Percentiles rank a stretch among this genome's conserved stretches.
phyloP scores from a whole-genome alignment of 2,797 vertebrate species.

The Sphenopsis melanotis region DNA sequence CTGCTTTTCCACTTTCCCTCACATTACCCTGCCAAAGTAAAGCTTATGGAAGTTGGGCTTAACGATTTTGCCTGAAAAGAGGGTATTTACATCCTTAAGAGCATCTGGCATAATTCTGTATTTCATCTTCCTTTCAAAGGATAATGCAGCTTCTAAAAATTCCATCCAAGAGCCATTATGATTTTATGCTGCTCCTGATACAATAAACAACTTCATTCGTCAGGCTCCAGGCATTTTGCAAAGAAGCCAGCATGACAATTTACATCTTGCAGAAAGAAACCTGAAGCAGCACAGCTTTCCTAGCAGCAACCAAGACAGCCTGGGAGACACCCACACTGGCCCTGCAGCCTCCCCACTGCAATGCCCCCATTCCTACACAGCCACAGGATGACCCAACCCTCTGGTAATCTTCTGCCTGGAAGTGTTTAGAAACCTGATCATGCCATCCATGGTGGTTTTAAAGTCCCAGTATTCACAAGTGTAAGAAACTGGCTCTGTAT shows the following conservation, averaged over 20 bases:
- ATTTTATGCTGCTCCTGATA: neutral
- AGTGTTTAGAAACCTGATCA: accelerated
- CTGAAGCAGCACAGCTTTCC: neutral
- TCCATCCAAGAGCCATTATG: neutral
- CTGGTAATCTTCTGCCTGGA: neutral
- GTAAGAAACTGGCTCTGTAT: neutral
- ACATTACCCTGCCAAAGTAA: neutral
- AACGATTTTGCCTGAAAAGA: neutral
- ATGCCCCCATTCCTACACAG: accelerated
- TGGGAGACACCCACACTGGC: neutral
- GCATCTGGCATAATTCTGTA: neutral
- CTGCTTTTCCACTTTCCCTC: neutral
- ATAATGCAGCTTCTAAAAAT: slow-evolving; percentile 12
- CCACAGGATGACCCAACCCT: neutral
- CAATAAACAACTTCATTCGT: neutral
- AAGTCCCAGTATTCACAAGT: neutral
- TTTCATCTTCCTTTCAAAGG: slow-evolving; percentile 10
- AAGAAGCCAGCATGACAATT: neutral
- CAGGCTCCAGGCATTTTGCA: neutral
- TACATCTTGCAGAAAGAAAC: neutral
- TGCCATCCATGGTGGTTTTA: neutral
- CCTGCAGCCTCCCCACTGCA: neutral
- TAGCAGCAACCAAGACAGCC: neutral
- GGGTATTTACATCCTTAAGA: neutral
- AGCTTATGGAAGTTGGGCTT: neutral